Evolutionary conservation across 2,888 invertebrate species (phyloP).

Genomic region (Actias luna): DNA sequence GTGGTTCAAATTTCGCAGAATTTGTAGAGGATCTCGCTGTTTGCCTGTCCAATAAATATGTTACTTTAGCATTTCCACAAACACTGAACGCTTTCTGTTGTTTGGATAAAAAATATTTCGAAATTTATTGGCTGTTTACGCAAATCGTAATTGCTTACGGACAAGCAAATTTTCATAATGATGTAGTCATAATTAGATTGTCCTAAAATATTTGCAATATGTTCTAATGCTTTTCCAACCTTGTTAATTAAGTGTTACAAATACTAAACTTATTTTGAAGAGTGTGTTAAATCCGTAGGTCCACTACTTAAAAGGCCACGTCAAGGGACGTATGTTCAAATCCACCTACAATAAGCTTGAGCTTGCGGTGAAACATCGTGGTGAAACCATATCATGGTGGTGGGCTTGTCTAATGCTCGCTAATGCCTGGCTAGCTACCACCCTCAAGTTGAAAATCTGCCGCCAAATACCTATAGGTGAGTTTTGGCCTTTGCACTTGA

Average conservation of each 20-base stretch:
- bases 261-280: neutral
- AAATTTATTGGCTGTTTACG: neutral
- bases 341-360: no score
- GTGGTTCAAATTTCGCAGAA: slow-evolving; percentile 68
- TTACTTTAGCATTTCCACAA: slow-evolving; percentile 14
- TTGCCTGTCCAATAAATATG: slow-evolving; percentile 52
- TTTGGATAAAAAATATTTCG: slow-evolving; percentile 13
- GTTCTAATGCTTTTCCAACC: neutral
- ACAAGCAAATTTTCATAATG: neutral
- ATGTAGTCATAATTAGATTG: neutral
- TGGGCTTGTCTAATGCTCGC: no score
- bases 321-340: no score
- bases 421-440: no score
- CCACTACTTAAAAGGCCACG: no score
- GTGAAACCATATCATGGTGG: no score
- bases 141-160: neutral
- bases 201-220: neutral
- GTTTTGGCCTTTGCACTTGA: no score
- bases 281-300: no score
- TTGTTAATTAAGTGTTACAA: neutral
- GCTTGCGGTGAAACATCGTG: no score
- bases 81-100: slow-evolving; percentile 8
- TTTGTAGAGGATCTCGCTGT: slow-evolving; percentile 67
- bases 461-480: no score
- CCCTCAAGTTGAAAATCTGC: no score